Evolutionary conservation across 1,140 invertebrate species (phyloP), one percentile per base, ranked within the genome.

Genomic region (Drosophila littoralis): DNA sequence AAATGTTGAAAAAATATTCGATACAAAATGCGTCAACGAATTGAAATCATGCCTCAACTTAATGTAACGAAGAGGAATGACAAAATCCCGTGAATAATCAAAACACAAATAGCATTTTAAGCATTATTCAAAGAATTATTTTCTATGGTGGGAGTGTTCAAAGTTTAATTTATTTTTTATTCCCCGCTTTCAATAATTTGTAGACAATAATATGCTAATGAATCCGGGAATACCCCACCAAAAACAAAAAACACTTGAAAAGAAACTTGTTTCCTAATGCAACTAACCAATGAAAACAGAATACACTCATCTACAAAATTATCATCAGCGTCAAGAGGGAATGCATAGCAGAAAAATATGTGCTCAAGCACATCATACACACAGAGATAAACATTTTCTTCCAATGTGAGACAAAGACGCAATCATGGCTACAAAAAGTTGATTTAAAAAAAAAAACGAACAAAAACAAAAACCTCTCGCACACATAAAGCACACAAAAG

Each of bases 231-330:
- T 67, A 45, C 54, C 69, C 36, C 64, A 51, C 12, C n/a, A 64
- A 8, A 13, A 17, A 10, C 9, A 64, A 8, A 13, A 17, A n/a
- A 48, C 45, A 57, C 35, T 51, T 15, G 9, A 36, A 55, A 8
- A 48, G 35, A 79, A 83, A 83, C 79, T 48, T 9, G 79, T 77
- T 81, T 81, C 22, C 35, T 43, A 60, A 64, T 79, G 77, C 74
- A 77, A 68, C 70, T 55, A 70, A 64, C 33, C 43, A 7, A 38
- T 71, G 55, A 52, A 40, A 55, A 50, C 12, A 42, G 12, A 54
- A 65, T 28, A 38, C 46, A 46, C 42, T 60, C 67, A 28, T 50
- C 28, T 22, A 40, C n/a, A 22, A 40, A 57, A 48, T 61, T 42
- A 68, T 69, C 51, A 79, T 42, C 22, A 60, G 12, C 46, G 12